Conservation (phyloP, 2,888 invertebrate species). For the Timema cristinae region DNA sequence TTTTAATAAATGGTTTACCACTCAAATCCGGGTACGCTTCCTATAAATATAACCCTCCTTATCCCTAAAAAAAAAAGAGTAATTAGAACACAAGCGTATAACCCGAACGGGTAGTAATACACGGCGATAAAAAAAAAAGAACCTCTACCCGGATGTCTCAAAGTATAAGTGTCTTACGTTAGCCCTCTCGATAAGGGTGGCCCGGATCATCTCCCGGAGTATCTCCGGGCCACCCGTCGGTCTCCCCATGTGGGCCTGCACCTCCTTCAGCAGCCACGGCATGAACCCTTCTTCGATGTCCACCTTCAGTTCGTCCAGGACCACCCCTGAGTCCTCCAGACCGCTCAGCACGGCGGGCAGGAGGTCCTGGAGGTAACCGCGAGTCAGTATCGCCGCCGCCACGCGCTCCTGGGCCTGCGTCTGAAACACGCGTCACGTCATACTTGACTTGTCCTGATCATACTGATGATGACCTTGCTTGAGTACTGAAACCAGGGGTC, state of each 20-base stretch:
- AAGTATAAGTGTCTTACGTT: not conserved
- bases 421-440: too few relatives aligned
- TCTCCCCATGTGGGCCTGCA: not conserved
- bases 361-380: slow-evolving; percentile 81
- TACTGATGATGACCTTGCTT: too few relatives aligned
- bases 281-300: slow-evolving; percentile 4
- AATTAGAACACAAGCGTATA: too few relatives aligned
- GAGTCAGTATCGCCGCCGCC: slow-evolving; percentile 76
- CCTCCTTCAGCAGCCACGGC: not conserved
- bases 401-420: slow-evolving; percentile 61
- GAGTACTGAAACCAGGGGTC: too few relatives aligned
- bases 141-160: too few relatives aligned
- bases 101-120: too few relatives aligned
- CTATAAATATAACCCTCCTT: too few relatives aligned
- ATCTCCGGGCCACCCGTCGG: not conserved
- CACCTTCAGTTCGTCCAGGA: slow-evolving; percentile 52
- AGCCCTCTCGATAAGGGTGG: not conserved
- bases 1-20: too few relatives aligned
- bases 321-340: slow-evolving; percentile 68
- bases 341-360: slow-evolving; percentile 79
- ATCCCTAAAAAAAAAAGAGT: too few relatives aligned
- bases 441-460: too few relatives aligned
- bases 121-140: too few relatives aligned
- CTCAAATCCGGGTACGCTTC: too few relatives aligned
- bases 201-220: not conserved